Conservation (phyloP, 2,888 invertebrate genomes). For the Agrochola lota region DNA sequence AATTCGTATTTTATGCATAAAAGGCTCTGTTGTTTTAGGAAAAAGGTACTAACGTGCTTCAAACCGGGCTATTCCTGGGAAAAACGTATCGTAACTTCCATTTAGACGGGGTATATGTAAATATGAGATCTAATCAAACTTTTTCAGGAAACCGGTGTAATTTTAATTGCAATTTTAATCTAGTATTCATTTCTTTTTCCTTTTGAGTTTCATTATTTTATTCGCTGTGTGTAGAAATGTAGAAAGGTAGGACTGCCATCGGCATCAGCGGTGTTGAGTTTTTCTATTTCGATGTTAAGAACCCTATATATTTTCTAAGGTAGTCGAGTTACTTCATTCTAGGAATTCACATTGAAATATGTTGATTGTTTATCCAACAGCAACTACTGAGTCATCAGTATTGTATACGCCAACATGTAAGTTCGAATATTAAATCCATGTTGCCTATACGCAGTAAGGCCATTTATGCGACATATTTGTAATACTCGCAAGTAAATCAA, state of each 20-base stretch:
- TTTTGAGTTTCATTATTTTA: constrained; percentile 5
- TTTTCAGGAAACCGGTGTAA: not conserved
- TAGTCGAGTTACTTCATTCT: not conserved
- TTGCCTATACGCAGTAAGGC: no score
- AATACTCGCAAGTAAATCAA: no score
- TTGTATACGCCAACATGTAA: not conserved
- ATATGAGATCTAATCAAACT: constrained; percentile 23
- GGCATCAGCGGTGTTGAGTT: not conserved
- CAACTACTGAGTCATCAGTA: no score
- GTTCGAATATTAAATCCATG: not conserved
- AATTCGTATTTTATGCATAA: constrained; percentile 56
- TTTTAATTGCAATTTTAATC: constrained; percentile 28
- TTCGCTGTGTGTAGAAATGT: not conserved
- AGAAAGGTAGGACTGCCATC: not conserved
- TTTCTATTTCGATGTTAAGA: not conserved
- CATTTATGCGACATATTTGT: no score
- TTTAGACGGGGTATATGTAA: constrained; percentile 9
- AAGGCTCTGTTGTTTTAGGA: constrained; percentile 43
- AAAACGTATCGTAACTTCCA: constrained; percentile 13
- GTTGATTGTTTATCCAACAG: not conserved
- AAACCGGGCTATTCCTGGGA: constrained; percentile 11
- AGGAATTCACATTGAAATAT: not conserved
- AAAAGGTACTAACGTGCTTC: constrained; percentile 26
- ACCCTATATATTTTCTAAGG: not conserved
- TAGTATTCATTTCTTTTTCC: constrained; percentile 3